Conservation (phyloP, 2,888 invertebrate genomes). For the Dynastes grantii region DNA sequence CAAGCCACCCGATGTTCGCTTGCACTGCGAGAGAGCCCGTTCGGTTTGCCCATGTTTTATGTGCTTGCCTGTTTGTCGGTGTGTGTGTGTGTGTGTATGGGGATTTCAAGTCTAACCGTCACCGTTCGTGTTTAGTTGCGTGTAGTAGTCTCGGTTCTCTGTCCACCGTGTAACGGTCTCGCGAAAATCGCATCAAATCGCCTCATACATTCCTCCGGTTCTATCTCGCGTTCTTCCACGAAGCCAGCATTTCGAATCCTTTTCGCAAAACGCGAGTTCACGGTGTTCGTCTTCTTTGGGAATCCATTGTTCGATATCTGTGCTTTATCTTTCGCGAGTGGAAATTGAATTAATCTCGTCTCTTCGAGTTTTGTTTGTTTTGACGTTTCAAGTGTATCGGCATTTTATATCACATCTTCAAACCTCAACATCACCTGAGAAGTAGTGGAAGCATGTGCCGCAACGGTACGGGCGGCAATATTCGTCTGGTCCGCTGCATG, state of each 20-base stretch:
- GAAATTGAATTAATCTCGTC: background rate
- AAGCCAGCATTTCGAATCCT: background rate
- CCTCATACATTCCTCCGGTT: background rate
- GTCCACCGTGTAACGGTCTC: slow-evolving; percentile 54
- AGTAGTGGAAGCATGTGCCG: slow-evolving; percentile 15
- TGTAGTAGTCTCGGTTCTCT: slow-evolving; percentile 56
- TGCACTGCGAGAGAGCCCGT: background rate
- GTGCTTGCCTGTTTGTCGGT: background rate
- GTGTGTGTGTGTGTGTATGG: slow-evolving; percentile 53
- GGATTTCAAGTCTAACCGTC: slow-evolving; percentile 60
- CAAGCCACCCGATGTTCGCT: background rate
- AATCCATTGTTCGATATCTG: background rate
- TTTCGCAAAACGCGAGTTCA: background rate
- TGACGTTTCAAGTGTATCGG: background rate
- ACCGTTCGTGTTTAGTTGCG: slow-evolving; percentile 54
- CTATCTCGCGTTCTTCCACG: background rate
- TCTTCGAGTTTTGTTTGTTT: background rate
- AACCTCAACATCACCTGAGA: no score
- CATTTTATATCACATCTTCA: background rate
- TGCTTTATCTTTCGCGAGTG: background rate
- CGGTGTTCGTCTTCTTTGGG: background rate
- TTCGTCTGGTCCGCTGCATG: slow-evolving; percentile 50
- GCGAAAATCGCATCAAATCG: slow-evolving; percentile 5
- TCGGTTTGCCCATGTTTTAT: background rate
- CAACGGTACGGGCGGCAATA: slow-evolving; percentile 13